These are phyloP conservation scores for Hyles euphorbiae DNA, from an alignment of 1,140 invertebrate species.

Conservation along the genomic window DNA sequence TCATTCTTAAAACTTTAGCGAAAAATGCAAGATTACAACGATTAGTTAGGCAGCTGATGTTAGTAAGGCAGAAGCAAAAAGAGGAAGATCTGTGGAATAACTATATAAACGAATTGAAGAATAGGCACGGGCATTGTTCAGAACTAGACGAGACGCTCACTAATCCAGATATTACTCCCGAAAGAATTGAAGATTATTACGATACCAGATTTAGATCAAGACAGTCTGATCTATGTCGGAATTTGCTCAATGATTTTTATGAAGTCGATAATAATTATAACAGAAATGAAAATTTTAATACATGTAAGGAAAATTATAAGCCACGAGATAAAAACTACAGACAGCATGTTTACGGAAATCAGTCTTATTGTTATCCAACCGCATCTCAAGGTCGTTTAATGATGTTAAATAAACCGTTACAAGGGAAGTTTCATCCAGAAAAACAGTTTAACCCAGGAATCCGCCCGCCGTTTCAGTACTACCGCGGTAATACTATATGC, in stretches of 20 bases:
- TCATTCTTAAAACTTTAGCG: conserved; percentile 43
- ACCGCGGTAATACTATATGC: conserved; percentile 7
- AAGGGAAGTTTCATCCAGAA: not conserved
- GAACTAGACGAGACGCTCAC: not conserved
- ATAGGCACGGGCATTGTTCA: conserved; percentile 30
- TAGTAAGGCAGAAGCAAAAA: conserved; percentile 38
- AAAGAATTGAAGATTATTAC: conserved; percentile 29
- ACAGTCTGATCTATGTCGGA: conserved; percentile 26
- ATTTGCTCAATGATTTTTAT: conserved; percentile 37
- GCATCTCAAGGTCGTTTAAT: conserved; percentile 35
- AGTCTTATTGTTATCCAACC: conserved; percentile 34
- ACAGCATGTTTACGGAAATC: conserved; percentile 13
- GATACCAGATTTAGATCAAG: conserved; percentile 21
- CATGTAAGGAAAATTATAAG: not conserved
- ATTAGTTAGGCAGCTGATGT: conserved; percentile 34
- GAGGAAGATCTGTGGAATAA: conserved; percentile 46
- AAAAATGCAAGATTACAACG: conserved; percentile 40
- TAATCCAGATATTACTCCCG: conserved; percentile 10
- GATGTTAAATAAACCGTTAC: conserved; percentile 28
- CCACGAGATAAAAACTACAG: not conserved
- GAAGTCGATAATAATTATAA: conserved; percentile 8
- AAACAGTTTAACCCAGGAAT: not conserved
- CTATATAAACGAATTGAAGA: conserved; percentile 49
- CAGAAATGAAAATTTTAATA: not conserved
- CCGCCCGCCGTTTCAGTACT: not conserved